Conservation (phyloP, 2,113 vertebrate species). For the Triplophysa dalaica region DNA sequence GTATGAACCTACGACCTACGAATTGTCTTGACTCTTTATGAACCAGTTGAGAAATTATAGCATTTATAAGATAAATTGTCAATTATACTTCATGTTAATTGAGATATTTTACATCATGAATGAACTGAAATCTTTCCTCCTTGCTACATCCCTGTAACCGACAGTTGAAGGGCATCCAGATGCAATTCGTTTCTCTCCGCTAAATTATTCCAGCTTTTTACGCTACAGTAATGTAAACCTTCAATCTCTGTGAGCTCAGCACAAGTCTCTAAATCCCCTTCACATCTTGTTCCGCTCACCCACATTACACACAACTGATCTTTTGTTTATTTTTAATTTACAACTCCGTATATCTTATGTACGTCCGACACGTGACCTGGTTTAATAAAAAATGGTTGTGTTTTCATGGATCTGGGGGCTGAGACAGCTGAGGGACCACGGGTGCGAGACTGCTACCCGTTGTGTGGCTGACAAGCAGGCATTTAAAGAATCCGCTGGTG, state of each 20-base stretch:
- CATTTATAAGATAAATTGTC: not conserved
- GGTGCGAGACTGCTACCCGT: conserved; percentile 50
- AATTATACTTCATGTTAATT: not conserved
- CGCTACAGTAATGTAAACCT: not conserved
- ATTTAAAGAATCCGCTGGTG: conserved; percentile 66
- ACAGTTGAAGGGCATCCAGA: not conserved
- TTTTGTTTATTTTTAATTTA: conserved; percentile 14
- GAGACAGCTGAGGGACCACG: conserved; percentile 41
- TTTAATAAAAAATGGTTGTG: conserved; percentile 8
- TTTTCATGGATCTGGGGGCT: conserved; percentile 12
- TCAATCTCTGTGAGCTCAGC: not conserved
- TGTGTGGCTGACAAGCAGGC: conserved; percentile 59
- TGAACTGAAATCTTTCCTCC: not conserved
- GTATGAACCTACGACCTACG: too few relatives aligned
- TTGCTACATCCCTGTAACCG: not conserved
- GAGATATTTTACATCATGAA: not conserved
- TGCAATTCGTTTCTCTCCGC: conserved; percentile 16
- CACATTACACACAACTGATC: conserved; percentile 3
- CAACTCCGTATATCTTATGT: not conserved
- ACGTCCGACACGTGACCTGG: not conserved
- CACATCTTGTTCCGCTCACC: not conserved
- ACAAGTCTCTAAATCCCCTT: conserved; percentile 12
- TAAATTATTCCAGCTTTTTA: conserved; percentile 4
- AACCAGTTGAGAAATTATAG: not conserved
- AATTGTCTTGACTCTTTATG: too few relatives aligned